Percentiles rank a stretch among this genome's conserved stretches.
Conservation (phyloP, 2,113 vertebrate species). For the Hemiscyllium ocellatum region DNA sequence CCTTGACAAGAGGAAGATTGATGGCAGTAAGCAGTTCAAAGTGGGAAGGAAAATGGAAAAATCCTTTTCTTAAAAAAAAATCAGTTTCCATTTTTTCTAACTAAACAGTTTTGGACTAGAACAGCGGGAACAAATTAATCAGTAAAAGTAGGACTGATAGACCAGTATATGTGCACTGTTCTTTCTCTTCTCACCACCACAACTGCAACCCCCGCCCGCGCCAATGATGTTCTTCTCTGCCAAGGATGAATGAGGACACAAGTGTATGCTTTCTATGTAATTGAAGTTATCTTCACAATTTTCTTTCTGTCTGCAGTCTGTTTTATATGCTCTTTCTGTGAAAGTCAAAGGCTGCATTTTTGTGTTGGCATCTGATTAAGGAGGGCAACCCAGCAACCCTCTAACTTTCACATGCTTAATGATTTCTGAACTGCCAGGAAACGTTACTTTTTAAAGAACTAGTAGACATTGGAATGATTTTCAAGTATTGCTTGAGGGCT, state of each 20-base stretch:
- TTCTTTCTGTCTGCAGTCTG: slow-evolving; percentile 39
- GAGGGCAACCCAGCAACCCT: slow-evolving; percentile 40
- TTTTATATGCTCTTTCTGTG: slow-evolving; percentile 38
- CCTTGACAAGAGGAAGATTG: not conserved
- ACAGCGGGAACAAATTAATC: slow-evolving; percentile 37
- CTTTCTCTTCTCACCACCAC: no score
- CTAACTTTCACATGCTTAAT: slow-evolving; percentile 11
- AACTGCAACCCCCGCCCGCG: no score
- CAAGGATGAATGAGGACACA: slow-evolving; percentile 36
- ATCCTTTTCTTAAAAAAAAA: not conserved
- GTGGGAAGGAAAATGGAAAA: not conserved
- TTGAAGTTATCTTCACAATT: slow-evolving; percentile 36
- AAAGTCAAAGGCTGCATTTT: slow-evolving; percentile 39
- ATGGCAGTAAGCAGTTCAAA: not conserved
- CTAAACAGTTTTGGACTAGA: not conserved
- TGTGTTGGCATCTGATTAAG: not conserved
- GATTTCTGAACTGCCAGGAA: slow-evolving; percentile 22
- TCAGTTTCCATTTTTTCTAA: slow-evolving; percentile 12
- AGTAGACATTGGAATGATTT: slow-evolving; percentile 29
- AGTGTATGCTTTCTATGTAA: slow-evolving; percentile 30
- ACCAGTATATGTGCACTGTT: not conserved
- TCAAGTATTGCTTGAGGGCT: not conserved
- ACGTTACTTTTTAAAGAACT: not conserved
- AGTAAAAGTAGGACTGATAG: slow-evolving; percentile 19
- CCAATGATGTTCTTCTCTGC: not conserved